A percentile compares a stretch with the other conserved stretches of the same genome.
Evolutionary conservation across 2,797 vertebrate genomes (phyloP).

Genomic region (Philypnodon macrostomus): DNA sequence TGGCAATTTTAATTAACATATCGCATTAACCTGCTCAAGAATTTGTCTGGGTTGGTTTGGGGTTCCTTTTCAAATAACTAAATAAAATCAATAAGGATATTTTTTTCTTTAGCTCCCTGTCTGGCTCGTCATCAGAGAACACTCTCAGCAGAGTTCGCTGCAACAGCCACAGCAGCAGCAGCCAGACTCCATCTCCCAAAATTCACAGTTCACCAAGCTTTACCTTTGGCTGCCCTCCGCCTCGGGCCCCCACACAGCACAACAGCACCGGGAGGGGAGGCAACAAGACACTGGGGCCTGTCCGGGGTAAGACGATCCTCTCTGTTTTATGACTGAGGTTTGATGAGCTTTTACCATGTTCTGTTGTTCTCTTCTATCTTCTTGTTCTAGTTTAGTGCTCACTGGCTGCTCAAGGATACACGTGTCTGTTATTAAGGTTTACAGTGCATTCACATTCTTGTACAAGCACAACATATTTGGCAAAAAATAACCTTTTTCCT

Average conservation of each 20-base stretch:
- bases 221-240: slow-evolving; percentile 79
- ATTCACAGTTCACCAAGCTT: slow-evolving; percentile 87
- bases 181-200: slow-evolving; percentile 82
- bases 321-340: slow-evolving; percentile 4
- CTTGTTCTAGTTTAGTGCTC: background rate
- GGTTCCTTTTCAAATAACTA: no score
- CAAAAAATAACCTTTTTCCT: no score
- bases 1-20: no score
- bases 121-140: slow-evolving; percentile 81
- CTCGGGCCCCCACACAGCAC: slow-evolving; percentile 53
- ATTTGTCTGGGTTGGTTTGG: background rate
- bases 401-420: slow-evolving; percentile 7
- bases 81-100: no score
- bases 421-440: no score
- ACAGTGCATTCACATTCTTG: no score
- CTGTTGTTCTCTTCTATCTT: background rate
- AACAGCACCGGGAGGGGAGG: slow-evolving; percentile 54
- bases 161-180: slow-evolving; percentile 81
- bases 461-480: no score
- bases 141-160: slow-evolving; percentile 76
- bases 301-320: slow-evolving; percentile 84
- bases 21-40: no score
- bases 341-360: background rate
- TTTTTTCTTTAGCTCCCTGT: slow-evolving; percentile 71
- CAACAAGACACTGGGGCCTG: slow-evolving; percentile 72